These are phyloP conservation scores for Rhinogobio ventralis DNA, from an alignment of 2,797 vertebrate genomes.

Conservation along the genomic window DNA sequence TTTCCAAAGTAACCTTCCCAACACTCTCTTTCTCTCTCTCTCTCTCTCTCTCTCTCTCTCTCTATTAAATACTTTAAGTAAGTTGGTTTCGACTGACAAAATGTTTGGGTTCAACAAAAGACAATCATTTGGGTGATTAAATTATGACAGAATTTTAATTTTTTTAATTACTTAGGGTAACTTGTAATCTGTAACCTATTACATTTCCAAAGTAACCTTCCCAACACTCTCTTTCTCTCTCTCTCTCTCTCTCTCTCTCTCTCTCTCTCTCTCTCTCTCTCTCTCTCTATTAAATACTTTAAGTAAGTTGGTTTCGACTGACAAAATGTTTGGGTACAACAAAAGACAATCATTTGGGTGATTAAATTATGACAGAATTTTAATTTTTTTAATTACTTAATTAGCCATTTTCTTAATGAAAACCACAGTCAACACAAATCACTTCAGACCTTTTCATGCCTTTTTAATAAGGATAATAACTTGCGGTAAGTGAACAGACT, in stretches of 20 bases:
- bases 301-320: neutral
- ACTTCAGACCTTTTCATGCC: conserved; percentile 1
- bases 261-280: too few species aligned
- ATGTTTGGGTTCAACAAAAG: neutral
- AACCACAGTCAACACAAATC: neutral
- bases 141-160: neutral
- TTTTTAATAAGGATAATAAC: conserved; percentile 21
- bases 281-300: too few species aligned
- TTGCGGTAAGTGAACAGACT: conserved; percentile 50
- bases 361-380: neutral
- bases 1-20: too few species aligned
- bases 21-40: too few species aligned
- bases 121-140: neutral
- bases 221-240: too few species aligned
- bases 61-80: neutral
- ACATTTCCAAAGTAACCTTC: too few species aligned
- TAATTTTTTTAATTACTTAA: neutral
- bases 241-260: too few species aligned
- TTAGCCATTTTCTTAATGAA: neutral
- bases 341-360: neutral
- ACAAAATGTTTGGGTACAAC: neutral
- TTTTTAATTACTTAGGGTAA: neutral
- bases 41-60: too few species aligned
- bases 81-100: neutral
- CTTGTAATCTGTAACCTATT: too few species aligned